These are phyloP conservation scores for Mormyrops attenuatus DNA, from an alignment of 2,797 vertebrate species.

Conservation along the genomic window DNA sequence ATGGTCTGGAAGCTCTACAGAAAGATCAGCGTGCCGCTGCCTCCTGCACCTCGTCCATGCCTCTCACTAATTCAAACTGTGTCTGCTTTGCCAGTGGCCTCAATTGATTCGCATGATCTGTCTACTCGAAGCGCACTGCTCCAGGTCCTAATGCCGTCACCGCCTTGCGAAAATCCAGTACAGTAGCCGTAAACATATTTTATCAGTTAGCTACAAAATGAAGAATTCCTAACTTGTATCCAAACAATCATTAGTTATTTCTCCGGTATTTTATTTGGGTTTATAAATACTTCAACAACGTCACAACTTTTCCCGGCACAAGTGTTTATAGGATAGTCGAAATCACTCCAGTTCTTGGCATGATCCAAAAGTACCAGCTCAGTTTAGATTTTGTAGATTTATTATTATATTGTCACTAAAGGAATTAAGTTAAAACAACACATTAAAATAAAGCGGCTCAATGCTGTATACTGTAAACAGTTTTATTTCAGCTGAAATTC, in stretches of 20 bases:
- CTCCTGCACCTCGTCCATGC: background rate
- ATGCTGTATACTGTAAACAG: background rate
- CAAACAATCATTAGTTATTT: background rate
- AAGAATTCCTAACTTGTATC: background rate
- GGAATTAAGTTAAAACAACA: background rate
- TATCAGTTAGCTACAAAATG: background rate
- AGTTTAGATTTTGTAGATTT: background rate
- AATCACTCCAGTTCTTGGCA: background rate
- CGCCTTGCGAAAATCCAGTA: background rate
- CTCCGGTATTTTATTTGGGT: background rate
- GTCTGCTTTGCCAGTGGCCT: background rate
- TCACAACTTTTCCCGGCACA: background rate
- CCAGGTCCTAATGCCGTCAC: conserved; percentile 13
- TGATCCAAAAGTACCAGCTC: background rate
- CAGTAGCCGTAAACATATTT: background rate
- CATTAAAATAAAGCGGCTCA: background rate
- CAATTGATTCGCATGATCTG: conserved; percentile 4
- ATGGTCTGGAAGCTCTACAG: background rate
- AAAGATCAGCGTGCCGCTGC: background rate
- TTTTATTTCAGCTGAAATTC: background rate
- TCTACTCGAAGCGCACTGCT: background rate
- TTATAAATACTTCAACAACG: background rate
- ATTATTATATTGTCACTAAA: background rate
- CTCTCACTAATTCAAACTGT: background rate
- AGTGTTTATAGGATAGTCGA: background rate